These are phyloP conservation scores for Hydraecia micacea DNA, from an alignment of 2,888 invertebrate genomes.

Conservation along the genomic window DNA sequence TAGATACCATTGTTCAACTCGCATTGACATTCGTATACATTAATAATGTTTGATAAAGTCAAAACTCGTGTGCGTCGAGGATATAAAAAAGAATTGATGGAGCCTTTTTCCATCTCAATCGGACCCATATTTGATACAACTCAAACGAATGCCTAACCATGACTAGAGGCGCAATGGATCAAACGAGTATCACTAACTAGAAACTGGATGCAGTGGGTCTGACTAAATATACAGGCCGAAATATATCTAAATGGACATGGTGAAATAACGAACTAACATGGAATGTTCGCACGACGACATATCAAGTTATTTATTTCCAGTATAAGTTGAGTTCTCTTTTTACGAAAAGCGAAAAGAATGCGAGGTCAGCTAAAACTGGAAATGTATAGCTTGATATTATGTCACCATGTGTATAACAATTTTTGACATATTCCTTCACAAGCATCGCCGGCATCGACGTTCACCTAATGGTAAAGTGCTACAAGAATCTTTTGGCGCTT, in stretches of 20 bases:
- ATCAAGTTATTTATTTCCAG: background rate
- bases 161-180: background rate
- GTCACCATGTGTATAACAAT: too few species aligned
- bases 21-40: background rate
- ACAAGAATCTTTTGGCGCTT: too few species aligned
- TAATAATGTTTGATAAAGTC: conserved; percentile 13
- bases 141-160: conserved; percentile 4
- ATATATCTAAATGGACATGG: background rate
- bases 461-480: too few species aligned
- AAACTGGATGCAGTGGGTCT: conserved; percentile 5
- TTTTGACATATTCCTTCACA: background rate
- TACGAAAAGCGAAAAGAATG: background rate
- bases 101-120: conserved; percentile 13
- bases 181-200: conserved; percentile 2
- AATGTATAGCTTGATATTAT: too few species aligned
- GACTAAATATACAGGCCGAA: background rate
- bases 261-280: background rate
- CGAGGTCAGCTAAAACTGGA: background rate
- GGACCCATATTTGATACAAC: conserved; percentile 3
- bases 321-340: background rate
- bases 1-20: background rate
- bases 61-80: background rate
- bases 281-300: background rate
- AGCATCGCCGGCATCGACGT: background rate
- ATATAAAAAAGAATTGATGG: background rate